Base-by-base conservation (phyloP, 1,140 invertebrate species). In the Sarcophaga bullata region DNA sequence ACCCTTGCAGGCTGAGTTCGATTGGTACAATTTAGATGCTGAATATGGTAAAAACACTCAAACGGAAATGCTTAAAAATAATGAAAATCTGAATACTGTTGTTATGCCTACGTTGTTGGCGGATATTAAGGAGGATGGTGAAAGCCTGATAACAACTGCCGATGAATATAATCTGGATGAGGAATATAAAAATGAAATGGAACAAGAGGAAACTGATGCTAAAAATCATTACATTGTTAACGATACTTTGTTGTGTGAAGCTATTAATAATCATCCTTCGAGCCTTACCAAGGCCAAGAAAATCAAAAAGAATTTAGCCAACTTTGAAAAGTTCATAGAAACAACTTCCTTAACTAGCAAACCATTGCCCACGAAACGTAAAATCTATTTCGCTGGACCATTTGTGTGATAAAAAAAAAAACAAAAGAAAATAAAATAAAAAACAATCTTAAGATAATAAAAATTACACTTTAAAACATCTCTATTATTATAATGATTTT, bases 11-110 rank as follows among this genome's bases (percentile, higher is more conserved):
- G 87, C 87, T 3, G 89, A 90, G 80, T 90, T 90, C 48, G 89
- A 90, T 83, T 90, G 88, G 89, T 90, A 90, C 81, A 90, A 90
- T 84, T 84, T 90, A 72, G 89, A 90, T 84, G 88, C 84, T n/a
- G 89, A 90, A 81, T 90, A 87, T 83, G 87, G 89, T n/a, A 85
- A 83, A 80, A 84, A 81, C 80, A 52, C 50, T 37, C 83, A 82
- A 54, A 72, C 84, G 11, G 83, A 84, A 48, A 7, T 84, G 8
- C 68, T 76, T 8, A 84, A 84, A 47, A 72, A 82, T 3, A 82
- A 37, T 62, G 83, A 82, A 7, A n/a, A 68, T n/a, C 17, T 78
- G 8, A 58, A 13, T 62, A 49, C n/a, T 54, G 80, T 37, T 17
- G 80, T 82, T 37, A 85, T 88, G 85, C 49, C 75, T 9, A 19